Evolutionary conservation across 2,888 invertebrate species (phyloP).

Genomic region (Xiphydria camelus): DNA sequence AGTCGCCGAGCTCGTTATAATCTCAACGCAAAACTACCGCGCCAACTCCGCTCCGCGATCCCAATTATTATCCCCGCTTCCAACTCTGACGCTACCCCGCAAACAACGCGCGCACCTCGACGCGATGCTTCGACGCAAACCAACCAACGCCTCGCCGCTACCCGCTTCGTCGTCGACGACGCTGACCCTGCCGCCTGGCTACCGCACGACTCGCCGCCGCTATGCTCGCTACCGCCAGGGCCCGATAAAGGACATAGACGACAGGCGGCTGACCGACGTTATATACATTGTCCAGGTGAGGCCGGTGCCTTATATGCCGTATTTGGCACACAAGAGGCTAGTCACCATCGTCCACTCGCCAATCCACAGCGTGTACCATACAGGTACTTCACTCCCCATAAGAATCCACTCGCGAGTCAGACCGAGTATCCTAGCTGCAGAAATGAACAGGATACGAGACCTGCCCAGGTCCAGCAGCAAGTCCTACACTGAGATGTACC

Average conservation of each 20-base stretch:
- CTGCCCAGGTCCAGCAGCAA: constrained; percentile 44
- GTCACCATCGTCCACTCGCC: constrained; percentile 52
- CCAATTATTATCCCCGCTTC: no score
- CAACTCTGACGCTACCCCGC: no score
- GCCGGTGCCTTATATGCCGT: constrained; percentile 52
- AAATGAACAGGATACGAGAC: constrained; percentile 55
- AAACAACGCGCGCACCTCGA: no score
- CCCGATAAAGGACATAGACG: neutral
- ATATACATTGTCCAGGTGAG: constrained; percentile 38
- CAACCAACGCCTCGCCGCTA: no score
- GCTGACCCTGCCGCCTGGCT: no score
- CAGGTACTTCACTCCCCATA: constrained; percentile 48
- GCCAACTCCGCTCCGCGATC: no score
- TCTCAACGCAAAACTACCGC: no score
- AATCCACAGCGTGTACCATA: constrained; percentile 47
- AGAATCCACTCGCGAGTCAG: constrained; percentile 51
- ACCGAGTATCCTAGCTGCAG: constrained; percentile 52
- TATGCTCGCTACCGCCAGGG: neutral
- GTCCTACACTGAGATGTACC: constrained; percentile 72
- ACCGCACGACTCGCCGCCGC: constrained; percentile 12
- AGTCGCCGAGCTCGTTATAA: no score
- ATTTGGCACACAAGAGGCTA: constrained; percentile 58
- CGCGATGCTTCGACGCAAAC: no score
- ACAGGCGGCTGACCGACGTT: constrained; percentile 1
- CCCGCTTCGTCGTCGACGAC: no score